A percentile compares a stretch with the other conserved stretches of the same genome.
These are phyloP conservation scores for Crotophaga sulcirostris DNA, from an alignment of 2,113 vertebrate genomes.

Conservation along the genomic window DNA sequence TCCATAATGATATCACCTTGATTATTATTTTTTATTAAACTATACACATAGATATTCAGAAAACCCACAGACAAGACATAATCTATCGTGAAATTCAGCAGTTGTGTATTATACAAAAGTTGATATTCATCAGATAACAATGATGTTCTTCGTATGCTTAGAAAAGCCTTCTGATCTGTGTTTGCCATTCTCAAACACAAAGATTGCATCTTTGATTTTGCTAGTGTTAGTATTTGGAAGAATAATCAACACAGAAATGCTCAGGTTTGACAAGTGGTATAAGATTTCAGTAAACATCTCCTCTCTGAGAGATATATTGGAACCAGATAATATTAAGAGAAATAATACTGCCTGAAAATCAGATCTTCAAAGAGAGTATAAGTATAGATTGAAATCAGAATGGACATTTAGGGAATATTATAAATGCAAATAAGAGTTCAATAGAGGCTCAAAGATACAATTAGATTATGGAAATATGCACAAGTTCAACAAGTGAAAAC, in stretches of 20 bases:
- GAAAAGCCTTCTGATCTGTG: neutral
- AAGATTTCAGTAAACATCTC: slow-evolving; percentile 28
- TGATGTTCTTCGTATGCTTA: neutral
- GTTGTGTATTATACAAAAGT: neutral
- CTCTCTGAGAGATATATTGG: neutral
- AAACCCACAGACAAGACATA: neutral
- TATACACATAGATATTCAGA: neutral
- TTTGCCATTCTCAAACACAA: neutral
- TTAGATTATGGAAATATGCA: slow-evolving; percentile 29
- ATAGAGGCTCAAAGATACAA: neutral
- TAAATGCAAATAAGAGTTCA: slow-evolving; percentile 40
- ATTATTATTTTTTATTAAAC: neutral
- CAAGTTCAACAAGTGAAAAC: slow-evolving; percentile 6
- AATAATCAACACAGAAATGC: slow-evolving; percentile 33
- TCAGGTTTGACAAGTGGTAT: slow-evolving; percentile 27
- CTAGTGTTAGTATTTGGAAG: neutral
- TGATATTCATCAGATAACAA: slow-evolving; percentile 1
- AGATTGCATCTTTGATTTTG: slow-evolving; percentile 13
- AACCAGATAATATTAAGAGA: slow-evolving; percentile 33
- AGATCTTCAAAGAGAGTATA: slow-evolving; percentile 34
- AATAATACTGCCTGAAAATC: slow-evolving; percentile 13
- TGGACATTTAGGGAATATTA: slow-evolving; percentile 36
- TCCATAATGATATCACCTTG: neutral
- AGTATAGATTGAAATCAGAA: slow-evolving; percentile 18
- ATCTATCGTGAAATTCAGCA: neutral